Base-by-base conservation (phyloP, 2,888 invertebrate genomes). In the Geotrupes spiniger region DNA sequence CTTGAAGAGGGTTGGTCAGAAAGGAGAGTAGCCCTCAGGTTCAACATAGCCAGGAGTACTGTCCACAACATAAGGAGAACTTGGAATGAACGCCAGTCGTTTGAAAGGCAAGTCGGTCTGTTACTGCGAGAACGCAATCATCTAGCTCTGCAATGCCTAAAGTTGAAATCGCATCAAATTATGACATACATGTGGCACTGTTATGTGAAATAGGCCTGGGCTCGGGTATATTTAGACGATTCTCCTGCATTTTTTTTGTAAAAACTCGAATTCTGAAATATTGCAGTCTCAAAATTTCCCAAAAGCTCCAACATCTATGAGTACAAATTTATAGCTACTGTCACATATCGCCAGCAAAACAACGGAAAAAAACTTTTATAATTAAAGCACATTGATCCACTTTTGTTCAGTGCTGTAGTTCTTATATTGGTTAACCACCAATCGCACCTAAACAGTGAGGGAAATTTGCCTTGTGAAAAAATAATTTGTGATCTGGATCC, bases 331-430 rank as follows among this genome's bases (percentile, higher is more conserved):
- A 38, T 60, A 61, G 25, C 57, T 46, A 4, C 57, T 54, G 49
- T 63, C 61, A 27, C 55, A 53, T 27, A 61, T 39, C 15, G 56
- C 62, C 37, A 62, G 45, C 15, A 62, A 52, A 10, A 61, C 58
- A 39, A 62, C 53, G 16, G 59, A 61, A 42, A 56, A 60, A 33
- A 49, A 54, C 53, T 49, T 46, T 63, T 61, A 39, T 57, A 62
- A 43, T 61, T 61, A 36, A 50, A 59, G 46, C 40, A 60, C 37
- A 52, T 44, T n/a, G 52, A 49, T 1, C 58, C 61, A 49, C 51
- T 54, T 41, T 57, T 50, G 14, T 39, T 17, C n/a, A 58, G 58
- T 11, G 53, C 46, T 43, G 58, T 52, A n/a, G 60, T 46, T 8
- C 36, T 45, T 8, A 59, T 44, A 36, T 60, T n/a, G n/a, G 57